Evolutionary conservation across 2,113 vertebrate genomes (phyloP).

Genomic region (Isurus oxyrinchus): DNA sequence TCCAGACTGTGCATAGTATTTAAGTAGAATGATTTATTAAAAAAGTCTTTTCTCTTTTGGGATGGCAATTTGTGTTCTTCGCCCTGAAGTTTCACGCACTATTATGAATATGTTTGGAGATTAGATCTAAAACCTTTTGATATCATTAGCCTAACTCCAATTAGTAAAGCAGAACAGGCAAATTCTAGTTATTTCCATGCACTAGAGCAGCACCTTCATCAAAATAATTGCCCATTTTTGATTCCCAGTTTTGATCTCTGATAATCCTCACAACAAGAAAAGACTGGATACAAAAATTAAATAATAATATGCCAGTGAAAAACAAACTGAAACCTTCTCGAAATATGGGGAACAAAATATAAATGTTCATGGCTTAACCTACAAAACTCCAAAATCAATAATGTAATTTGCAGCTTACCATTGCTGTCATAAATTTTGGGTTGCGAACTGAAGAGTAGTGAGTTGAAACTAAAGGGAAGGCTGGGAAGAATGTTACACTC

Average conservation of each 20-base stretch:
- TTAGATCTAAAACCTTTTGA: slow-evolving; percentile 10
- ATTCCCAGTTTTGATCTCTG: neutral
- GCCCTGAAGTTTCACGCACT: neutral
- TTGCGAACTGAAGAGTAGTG: neutral
- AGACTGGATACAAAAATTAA: neutral
- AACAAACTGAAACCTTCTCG: neutral
- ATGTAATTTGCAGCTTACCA: neutral
- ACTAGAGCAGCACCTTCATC: neutral
- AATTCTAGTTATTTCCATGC: neutral
- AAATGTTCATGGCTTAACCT: neutral
- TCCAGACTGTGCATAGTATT: neutral
- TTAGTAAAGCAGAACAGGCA: neutral
- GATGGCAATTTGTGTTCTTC: neutral
- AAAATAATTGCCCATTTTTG: neutral
- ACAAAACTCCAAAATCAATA: neutral
- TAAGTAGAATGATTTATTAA: neutral
- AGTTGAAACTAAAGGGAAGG: neutral
- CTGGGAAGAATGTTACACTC: too few relatives aligned
- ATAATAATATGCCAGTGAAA: neutral
- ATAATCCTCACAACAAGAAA: neutral
- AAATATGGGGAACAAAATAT: neutral
- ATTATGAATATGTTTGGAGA: neutral
- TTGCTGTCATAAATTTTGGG: neutral
- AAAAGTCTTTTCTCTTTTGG: neutral
- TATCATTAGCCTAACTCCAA: neutral